These are phyloP conservation scores for Elephas maximus DNA, from an alignment of 2,113 vertebrate species.

Conservation along the genomic window DNA sequence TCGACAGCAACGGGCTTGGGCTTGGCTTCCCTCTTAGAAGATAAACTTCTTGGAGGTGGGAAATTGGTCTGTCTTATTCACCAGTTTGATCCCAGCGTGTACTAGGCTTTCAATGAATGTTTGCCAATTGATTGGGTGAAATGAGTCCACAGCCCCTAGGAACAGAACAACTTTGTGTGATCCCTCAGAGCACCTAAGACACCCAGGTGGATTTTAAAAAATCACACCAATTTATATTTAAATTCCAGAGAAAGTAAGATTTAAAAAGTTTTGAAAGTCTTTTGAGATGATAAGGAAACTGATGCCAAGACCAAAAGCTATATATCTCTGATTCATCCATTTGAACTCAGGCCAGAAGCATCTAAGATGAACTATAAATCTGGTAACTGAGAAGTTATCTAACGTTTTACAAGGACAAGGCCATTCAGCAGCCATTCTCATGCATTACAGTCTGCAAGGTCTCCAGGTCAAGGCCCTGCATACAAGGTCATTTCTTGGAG, in stretches of 20 bases:
- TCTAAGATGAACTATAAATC: conserved; percentile 43
- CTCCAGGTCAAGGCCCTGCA: not conserved
- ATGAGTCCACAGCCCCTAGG: not conserved
- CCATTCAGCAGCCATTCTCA: not conserved
- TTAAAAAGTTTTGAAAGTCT: conserved; percentile 37
- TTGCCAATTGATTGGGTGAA: not conserved
- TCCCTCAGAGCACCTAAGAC: not conserved
- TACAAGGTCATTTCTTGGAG: not conserved
- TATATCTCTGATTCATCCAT: conserved; percentile 57
- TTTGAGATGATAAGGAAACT: conserved; percentile 38
- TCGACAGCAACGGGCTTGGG: too few species aligned
- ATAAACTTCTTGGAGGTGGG: not conserved
- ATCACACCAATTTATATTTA: conserved; percentile 35
- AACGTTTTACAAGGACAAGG: not conserved
- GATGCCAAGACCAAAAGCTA: conserved; percentile 59
- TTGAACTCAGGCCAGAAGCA: conserved; percentile 69
- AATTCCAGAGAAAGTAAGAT: conserved; percentile 65
- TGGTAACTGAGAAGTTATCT: conserved; percentile 37
- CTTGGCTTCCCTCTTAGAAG: not conserved
- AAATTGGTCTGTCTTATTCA: not conserved
- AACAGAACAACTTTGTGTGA: not conserved
- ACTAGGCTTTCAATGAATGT: not conserved
- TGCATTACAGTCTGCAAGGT: fast-evolving
- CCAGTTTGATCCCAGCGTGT: not conserved
- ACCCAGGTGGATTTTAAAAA: not conserved